Evolutionary conservation across 2,888 invertebrate species (phyloP).

Genomic region (Anaspis maculata): DNA sequence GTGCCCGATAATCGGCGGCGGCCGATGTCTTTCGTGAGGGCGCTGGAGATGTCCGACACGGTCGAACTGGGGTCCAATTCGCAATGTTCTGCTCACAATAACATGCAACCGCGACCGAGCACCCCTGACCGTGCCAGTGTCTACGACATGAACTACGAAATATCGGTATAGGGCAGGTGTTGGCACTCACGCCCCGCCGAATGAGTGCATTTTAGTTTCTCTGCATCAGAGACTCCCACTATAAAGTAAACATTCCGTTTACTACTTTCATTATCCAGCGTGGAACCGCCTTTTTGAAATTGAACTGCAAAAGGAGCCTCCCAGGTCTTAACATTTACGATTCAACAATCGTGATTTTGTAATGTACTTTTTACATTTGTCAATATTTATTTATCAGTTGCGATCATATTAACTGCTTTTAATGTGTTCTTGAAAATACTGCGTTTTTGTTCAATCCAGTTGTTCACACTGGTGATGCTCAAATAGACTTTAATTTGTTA

Average conservation of each 20-base stretch:
- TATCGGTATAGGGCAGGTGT: slow-evolving; percentile 73
- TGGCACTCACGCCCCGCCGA: slow-evolving; percentile 38
- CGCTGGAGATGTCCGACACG: slow-evolving; percentile 82
- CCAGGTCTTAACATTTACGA: too few relatives aligned
- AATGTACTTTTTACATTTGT: too few relatives aligned
- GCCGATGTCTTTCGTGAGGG: slow-evolving; percentile 83
- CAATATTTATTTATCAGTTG: too few relatives aligned
- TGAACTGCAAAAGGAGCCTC: too few relatives aligned
- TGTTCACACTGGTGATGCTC: too few relatives aligned
- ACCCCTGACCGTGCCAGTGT: slow-evolving; percentile 82
- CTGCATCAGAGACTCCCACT: slow-evolving; percentile 35
- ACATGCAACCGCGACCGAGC: slow-evolving; percentile 38
- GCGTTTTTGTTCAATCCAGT: too few relatives aligned
- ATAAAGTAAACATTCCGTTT: slow-evolving; percentile 26
- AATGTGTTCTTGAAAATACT: too few relatives aligned
- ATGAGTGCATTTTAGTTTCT: slow-evolving; percentile 37
- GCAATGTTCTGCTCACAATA: slow-evolving; percentile 37
- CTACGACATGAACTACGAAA: slow-evolving; percentile 93
- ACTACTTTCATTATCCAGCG: too few relatives aligned
- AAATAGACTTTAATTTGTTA: too few relatives aligned
- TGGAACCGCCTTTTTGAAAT: too few relatives aligned
- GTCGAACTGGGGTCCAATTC: slow-evolving; percentile 60
- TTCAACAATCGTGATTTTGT: too few relatives aligned
- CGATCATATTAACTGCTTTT: too few relatives aligned
- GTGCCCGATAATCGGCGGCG: slow-evolving; percentile 49